A percentile compares a stretch with the other conserved stretches of the same genome.
These are phyloP conservation scores for Falco berigora DNA, from an alignment of 2,797 vertebrate genomes.

Conservation along the genomic window DNA sequence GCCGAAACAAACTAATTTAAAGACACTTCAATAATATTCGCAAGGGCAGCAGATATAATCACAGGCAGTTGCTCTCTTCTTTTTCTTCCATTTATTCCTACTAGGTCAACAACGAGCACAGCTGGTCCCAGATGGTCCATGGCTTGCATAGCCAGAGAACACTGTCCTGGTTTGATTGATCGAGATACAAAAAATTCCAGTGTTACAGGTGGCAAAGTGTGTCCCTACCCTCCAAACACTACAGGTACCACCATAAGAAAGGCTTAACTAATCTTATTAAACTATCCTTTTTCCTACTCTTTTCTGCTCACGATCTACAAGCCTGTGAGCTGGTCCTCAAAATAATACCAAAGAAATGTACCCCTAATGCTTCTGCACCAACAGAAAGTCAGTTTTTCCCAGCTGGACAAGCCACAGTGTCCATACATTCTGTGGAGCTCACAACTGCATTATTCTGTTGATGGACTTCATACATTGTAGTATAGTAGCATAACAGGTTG, in stretches of 20 bases:
- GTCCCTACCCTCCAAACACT: background rate
- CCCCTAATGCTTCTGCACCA: background rate
- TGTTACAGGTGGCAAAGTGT: background rate
- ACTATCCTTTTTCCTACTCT: background rate
- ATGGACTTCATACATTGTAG: background rate
- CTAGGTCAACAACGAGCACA: background rate
- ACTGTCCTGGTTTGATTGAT: background rate
- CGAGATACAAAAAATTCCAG: background rate
- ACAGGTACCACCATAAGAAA: background rate
- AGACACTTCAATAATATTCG: background rate
- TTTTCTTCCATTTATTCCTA: constrained; percentile 3
- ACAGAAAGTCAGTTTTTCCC: background rate
- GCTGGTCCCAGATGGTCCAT: background rate
- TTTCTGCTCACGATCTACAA: background rate
- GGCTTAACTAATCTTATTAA: background rate
- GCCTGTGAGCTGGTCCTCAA: background rate
- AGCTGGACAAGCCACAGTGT: background rate
- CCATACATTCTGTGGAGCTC: background rate
- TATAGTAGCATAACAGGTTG: background rate
- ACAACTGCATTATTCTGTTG: background rate
- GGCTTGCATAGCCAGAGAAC: background rate
- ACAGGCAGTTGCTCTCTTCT: background rate
- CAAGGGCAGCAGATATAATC: constrained; percentile 11
- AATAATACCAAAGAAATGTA: background rate
- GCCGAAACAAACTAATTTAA: constrained; percentile 6